Evolutionary conservation across 2,113 vertebrate species (phyloP), one percentile per base, ranked within the genome.

Genomic region (Stegastes partitus): DNA sequence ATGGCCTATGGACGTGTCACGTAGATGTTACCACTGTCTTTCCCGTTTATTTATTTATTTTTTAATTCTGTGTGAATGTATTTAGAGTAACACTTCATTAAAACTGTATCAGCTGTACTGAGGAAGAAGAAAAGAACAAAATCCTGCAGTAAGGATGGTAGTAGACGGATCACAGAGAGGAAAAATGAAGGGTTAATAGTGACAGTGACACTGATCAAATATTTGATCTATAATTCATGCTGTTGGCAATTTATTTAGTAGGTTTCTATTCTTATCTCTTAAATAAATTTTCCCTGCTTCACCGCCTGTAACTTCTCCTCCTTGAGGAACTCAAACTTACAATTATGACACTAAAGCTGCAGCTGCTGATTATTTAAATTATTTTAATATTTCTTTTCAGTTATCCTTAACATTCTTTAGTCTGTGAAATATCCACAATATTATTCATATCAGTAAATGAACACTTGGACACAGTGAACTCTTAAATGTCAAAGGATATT

Each of bases 81-180:
- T 85, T 68, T 37, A 34, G 26, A 66, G 47, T 39, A 51, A 83
- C 55, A 56, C 21, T 63, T 68, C 4, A 61, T 9, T 68, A 39
- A 63, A 88, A 84, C 28, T 66, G 53, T 64, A 11, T 58, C 79
- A 83, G 75, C 80, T 77, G 53, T 55, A 74, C 61, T 74, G 44
- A 59, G n/a, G 50, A 86, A 76, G 56, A 37, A 21, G 21, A 10
- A 55, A 15, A 21, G 22, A 61, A 63, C 26, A 85, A 82, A 67
- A 77, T 71, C 64, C 56, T 0, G 1, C 34, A 25, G 39, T 2
- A 28, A 79, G 50, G 78, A 66, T 51, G 19, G 34, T 9, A 18
- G 28, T 9, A 18, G 28, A 54, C 3, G 3, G 4, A 7, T 42
- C n/a, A 73, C 4, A 23, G 44, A 16, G 15, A 15, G 7, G 44